Base-by-base conservation (phyloP, 2,888 invertebrate species). In the Agrochola lota region DNA sequence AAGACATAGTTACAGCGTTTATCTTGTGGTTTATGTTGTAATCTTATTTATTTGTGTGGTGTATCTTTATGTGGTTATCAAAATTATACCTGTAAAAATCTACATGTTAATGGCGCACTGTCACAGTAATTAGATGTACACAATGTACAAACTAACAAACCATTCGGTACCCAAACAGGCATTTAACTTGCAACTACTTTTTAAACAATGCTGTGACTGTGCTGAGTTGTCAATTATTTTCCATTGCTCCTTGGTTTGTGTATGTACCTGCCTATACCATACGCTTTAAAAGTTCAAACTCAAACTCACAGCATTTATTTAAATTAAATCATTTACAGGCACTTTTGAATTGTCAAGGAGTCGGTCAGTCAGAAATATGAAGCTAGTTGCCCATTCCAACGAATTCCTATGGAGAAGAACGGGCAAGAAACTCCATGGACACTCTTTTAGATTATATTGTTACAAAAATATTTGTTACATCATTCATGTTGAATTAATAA, bases 51-150 rank as follows among this genome's bases (percentile, higher is more conserved):
- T 80, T 77, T 49, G 23, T 40, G 12, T 35, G 35, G 9, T 49
- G 9, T 46, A 80, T 71, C 81, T 77, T 74, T 77, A 74, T 35
- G 52, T 52, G 17, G 52, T 35, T 77, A 26, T 26, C 15, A 46
- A 49, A 46, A 20, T 76, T 26, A 15, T 35, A 35, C 9, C 26
- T 23, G 17, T 57, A 71, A 80, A 35, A 35, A 26, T 77, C 35
- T 46, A 57, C 15, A 2, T n/a, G 23, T 26, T 72, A 20, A 73
- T 17, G 35, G 55, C 23, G 17, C 26, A 17, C 12, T 49, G 23
- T 30, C 46, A 57, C 23, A 40, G 46, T 46, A 71, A 40, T 40
- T 40, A 35, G 23, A 80, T n/a, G 15, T 40, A 20, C 17, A 49
- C 49, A 49, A n/a, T 23, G 67, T 66, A 66, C 4, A 26, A 20